Conservation (phyloP, 2,113 vertebrate genomes). For the Ginglymostoma cirratum region DNA sequence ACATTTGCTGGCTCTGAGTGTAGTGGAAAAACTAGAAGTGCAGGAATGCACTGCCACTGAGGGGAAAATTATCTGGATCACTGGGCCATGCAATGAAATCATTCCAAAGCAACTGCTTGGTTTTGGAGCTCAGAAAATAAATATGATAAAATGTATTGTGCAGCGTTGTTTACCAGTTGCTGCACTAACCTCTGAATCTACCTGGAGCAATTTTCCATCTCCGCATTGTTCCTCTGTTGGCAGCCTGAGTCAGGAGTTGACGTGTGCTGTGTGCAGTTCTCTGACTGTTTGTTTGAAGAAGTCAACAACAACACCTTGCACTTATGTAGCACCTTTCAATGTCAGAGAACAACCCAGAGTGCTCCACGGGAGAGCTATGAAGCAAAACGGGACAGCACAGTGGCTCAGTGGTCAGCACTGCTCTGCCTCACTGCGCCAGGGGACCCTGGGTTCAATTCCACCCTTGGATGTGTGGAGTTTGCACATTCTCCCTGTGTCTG, state of each 20-base stretch:
- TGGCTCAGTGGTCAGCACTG: no score
- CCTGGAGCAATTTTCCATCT: background rate
- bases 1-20: background rate
- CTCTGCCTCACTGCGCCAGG: no score
- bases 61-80: slow-evolving; percentile 14
- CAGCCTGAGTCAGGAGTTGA: background rate
- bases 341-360: background rate
- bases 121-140: background rate
- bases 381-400: background rate
- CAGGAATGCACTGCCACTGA: slow-evolving; percentile 1
- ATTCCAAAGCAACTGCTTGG: background rate
- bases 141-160: background rate
- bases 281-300: background rate
- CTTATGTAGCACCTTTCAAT: background rate
- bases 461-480: no score
- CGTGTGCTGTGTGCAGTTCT: background rate
- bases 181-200: background rate
- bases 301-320: background rate
- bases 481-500: no score
- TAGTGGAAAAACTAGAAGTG: background rate
- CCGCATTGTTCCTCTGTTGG: background rate
- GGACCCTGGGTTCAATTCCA: no score
- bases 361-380: background rate
- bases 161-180: background rate
- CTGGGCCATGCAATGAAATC: slow-evolving; percentile 8